These are phyloP conservation scores for Bergia sp. DNA, from an alignment of 92 coral and sea anemone species.

Conservation along the genomic window DNA sequence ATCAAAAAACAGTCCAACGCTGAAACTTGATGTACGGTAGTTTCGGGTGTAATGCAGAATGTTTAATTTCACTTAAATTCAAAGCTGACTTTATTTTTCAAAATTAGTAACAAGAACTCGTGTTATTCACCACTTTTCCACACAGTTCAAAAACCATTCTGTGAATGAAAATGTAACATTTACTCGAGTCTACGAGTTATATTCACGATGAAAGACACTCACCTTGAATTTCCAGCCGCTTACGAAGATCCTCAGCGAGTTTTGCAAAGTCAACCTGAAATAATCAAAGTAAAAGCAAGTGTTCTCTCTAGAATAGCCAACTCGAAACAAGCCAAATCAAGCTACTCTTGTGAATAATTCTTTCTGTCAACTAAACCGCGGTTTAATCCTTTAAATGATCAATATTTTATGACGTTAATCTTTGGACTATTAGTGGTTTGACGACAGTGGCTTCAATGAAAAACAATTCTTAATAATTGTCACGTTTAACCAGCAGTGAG, in stretches of 20 bases:
- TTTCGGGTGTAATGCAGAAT: not conserved
- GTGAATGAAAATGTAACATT: not conserved
- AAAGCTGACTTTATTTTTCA: not conserved
- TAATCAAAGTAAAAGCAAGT: not conserved
- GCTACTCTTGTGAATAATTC: not conserved
- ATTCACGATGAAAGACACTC: not conserved
- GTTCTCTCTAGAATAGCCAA: not conserved
- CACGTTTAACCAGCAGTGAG: not conserved
- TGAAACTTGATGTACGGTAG: not conserved
- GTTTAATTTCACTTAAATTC: too few relatives aligned
- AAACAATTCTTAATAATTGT: not conserved
- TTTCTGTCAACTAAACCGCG: not conserved
- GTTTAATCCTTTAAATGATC: constrained; percentile 1
- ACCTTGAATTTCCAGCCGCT: constrained; percentile 77
- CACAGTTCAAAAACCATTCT: not conserved
- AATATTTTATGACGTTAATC: constrained; percentile 17
- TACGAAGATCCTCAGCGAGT: constrained; percentile 78
- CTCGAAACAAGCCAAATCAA: not conserved
- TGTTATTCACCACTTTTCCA: not conserved
- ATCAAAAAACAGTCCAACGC: not conserved
- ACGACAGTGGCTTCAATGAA: not conserved
- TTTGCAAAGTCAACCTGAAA: constrained; percentile 78
- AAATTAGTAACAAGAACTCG: too few relatives aligned
- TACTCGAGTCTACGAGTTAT: not conserved
- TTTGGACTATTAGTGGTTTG: not conserved